Percentiles rank a stretch among this genome's conserved stretches.
Conservation (phyloP, 2,888 invertebrate genomes). For the Petrolisthes cinctipes region DNA sequence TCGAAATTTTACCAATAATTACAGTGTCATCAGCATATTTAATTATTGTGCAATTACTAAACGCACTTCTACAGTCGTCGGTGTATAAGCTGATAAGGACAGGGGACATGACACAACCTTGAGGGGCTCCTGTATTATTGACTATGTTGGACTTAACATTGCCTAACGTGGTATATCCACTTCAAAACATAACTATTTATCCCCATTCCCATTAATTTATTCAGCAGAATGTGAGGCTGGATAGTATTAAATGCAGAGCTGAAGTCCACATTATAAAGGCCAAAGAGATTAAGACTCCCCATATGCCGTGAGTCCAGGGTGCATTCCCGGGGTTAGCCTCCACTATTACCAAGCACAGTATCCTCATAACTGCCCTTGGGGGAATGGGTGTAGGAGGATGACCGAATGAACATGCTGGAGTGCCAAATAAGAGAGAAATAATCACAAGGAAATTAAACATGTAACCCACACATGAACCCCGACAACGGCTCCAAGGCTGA, state of each 20-base stretch:
- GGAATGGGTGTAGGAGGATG: no score
- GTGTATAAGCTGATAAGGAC: not conserved
- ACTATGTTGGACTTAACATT: not conserved
- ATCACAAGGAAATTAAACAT: no score
- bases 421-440: no score
- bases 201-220: not conserved
- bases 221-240: not conserved
- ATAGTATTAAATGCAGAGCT: constrained; percentile 2
- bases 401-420: no score
- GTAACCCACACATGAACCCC: no score
- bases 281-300: no score
- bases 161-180: not conserved
- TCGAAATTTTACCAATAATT: not conserved
- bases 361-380: no score
- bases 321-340: no score
- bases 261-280: constrained; percentile 12
- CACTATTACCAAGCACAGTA: no score
- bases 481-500: no score
- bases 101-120: constrained; percentile 14
- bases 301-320: no score
- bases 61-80: constrained; percentile 4
- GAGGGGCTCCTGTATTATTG: not conserved
- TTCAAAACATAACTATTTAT: not conserved
- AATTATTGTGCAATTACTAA: constrained; percentile 5
- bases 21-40: not conserved